Evolutionary conservation across 1,140 invertebrate species (phyloP).

Genomic region (Eulimnadia texana): DNA sequence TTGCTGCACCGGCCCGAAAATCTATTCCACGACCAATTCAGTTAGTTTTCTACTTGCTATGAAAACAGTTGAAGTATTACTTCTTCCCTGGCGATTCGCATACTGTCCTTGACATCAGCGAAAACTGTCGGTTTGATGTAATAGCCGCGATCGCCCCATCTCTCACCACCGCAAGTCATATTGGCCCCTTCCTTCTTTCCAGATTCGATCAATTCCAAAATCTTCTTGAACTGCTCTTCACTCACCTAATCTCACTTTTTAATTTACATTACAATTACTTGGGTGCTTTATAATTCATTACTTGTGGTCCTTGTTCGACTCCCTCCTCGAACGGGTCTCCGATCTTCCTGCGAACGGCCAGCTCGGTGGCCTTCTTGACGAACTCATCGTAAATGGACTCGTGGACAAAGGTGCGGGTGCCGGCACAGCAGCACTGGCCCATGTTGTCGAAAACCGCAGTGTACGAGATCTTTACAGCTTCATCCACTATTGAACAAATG

Average conservation of each 20-base stretch:
- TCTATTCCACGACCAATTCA: no score
- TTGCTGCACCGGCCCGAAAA: conserved; percentile 84
- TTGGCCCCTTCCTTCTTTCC: conserved; percentile 70
- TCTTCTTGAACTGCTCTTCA: conserved; percentile 56
- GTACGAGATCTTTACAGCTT: conserved; percentile 61
- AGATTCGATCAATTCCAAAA: conserved; percentile 54
- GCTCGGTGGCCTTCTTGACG: conserved; percentile 49
- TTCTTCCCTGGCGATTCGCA: conserved; percentile 75
- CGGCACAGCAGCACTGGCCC: conserved; percentile 82
- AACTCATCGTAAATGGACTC: conserved; percentile 77
- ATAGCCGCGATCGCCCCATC: conserved; percentile 53
- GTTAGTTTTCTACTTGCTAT: no score
- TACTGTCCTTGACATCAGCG: conserved; percentile 63
- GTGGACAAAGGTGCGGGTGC: conserved; percentile 79
- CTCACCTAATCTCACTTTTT: conserved; percentile 40
- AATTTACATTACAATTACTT: no score
- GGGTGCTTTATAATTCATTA: no score
- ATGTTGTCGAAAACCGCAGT: conserved; percentile 69
- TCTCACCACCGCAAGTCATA: conserved; percentile 52
- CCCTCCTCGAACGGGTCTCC: conserved; percentile 61
- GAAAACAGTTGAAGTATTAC: no score
- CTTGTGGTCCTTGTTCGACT: conserved; percentile 67
- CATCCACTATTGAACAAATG: conserved; percentile 43
- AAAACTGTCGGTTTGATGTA: conserved; percentile 82
- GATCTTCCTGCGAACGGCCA: conserved; percentile 51